phyloP scores from a whole-genome alignment of 2,888 invertebrate species.

The Noctua janthina region DNA sequence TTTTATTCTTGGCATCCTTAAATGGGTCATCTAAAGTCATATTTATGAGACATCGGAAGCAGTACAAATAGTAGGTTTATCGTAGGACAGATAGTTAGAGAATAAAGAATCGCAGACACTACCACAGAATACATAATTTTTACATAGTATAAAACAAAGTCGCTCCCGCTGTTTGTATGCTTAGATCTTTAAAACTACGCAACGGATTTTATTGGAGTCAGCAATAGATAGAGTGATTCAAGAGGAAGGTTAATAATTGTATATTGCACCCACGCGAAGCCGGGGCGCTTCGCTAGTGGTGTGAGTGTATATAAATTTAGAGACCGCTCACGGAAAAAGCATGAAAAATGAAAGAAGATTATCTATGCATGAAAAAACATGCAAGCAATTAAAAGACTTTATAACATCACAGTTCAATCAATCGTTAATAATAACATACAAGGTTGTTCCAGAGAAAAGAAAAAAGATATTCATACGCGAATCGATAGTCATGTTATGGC shows the following conservation, averaged over 20 bases:
- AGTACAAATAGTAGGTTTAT: not conserved
- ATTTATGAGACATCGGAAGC: not conserved
- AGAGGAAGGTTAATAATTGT: too few species aligned
- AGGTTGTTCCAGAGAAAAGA: constrained; percentile 18
- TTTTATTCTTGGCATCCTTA: not conserved
- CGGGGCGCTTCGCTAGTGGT: too few species aligned
- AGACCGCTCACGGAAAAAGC: not conserved
- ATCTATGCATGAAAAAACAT: not conserved
- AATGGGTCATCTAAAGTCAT: not conserved
- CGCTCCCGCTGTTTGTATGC: too few species aligned
- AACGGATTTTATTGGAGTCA: too few species aligned
- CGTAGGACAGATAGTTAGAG: not conserved
- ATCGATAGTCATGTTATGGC: constrained; percentile 3
- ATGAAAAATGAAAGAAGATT: not conserved
- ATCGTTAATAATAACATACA: not conserved
- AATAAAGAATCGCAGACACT: not conserved
- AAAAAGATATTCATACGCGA: not conserved
- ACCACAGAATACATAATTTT: too few species aligned
- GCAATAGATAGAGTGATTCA: too few species aligned
- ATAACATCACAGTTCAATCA: not conserved
- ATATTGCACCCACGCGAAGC: too few species aligned
- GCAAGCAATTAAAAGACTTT: not conserved
- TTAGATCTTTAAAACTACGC: too few species aligned
- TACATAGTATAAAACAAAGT: too few species aligned
- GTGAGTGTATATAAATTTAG: not conserved